Percentiles rank a stretch among this genome's conserved stretches.
Evolutionary conservation across 2,888 invertebrate species (phyloP).

Genomic region (Tryphoninae sp.): DNA sequence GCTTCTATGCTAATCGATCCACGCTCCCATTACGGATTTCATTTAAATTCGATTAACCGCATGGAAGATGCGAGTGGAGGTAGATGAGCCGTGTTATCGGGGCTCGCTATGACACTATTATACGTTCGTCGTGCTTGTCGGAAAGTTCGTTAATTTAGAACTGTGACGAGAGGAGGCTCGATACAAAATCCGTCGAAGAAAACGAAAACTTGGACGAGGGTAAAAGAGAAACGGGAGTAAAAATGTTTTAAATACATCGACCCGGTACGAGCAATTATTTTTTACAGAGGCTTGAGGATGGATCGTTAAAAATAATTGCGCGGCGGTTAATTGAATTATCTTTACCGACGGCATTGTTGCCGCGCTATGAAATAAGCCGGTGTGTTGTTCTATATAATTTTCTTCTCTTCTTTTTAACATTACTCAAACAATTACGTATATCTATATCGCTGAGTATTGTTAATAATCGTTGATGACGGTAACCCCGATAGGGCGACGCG

Average conservation of each 20-base stretch:
- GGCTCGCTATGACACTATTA: constrained; percentile 48
- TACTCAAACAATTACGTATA: neutral
- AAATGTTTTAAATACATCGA: neutral
- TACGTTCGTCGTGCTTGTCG: constrained; percentile 13
- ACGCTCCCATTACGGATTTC: constrained; percentile 68
- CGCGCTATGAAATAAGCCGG: too few relatives aligned
- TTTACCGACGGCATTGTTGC: too few relatives aligned
- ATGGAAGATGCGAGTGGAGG: constrained; percentile 62
- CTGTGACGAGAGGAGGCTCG: constrained; percentile 7
- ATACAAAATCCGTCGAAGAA: constrained; percentile 29
- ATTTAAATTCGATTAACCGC: constrained; percentile 73
- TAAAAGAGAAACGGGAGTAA: neutral
- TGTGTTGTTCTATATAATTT: too few relatives aligned
- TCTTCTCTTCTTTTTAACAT: neutral
- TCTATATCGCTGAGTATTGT: constrained; percentile 15
- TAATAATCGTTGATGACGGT: constrained; percentile 44
- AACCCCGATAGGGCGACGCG: constrained; percentile 30
- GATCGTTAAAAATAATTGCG: too few relatives aligned
- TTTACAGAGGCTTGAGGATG: too few relatives aligned
- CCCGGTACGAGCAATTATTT: too few relatives aligned
- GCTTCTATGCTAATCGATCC: constrained; percentile 63
- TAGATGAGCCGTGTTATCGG: constrained; percentile 64
- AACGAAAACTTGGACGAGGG: neutral
- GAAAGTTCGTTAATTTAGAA: constrained; percentile 52
- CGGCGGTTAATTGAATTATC: too few relatives aligned